Percentiles rank a stretch among this genome's conserved stretches.
Conservation (phyloP, 2,797 vertebrate species). For the Denticeps clupeoides region DNA sequence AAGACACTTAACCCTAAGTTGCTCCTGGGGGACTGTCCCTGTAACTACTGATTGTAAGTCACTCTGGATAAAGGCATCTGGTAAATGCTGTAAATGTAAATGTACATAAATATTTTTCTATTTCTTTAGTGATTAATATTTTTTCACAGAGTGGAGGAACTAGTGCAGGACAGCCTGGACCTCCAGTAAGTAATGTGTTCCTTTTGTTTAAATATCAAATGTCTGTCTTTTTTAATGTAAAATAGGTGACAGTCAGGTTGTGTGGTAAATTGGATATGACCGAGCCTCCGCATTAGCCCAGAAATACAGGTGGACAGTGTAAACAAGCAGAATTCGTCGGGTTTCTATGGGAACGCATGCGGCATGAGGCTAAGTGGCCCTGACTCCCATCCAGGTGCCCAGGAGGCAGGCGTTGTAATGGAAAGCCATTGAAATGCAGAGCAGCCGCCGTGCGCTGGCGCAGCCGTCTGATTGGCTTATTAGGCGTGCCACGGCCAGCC, state of each 20-base stretch:
- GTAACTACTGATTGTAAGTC: too few relatives aligned
- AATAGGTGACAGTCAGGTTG: background rate
- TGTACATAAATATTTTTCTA: background rate
- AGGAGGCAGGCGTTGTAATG: slow-evolving; percentile 1
- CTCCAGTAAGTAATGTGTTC: slow-evolving; percentile 80
- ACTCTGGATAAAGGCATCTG: too few relatives aligned
- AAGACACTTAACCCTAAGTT: too few relatives aligned
- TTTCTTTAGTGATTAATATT: background rate
- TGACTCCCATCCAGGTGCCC: slow-evolving; percentile 33
- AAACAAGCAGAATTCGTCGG: too few relatives aligned
- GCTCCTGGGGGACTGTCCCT: too few relatives aligned
- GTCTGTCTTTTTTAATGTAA: background rate
- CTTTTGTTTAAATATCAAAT: background rate
- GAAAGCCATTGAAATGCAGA: slow-evolving; percentile 45
- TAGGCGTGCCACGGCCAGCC: slow-evolving; percentile 33
- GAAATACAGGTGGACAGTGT: too few relatives aligned
- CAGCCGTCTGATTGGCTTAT: slow-evolving; percentile 52
- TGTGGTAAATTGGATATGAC: too few relatives aligned
- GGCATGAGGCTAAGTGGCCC: background rate
- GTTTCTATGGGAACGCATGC: background rate
- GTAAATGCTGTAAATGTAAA: background rate
- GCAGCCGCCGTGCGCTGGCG: slow-evolving; percentile 18
- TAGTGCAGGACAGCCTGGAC: slow-evolving; percentile 69
- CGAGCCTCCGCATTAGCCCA: too few relatives aligned
- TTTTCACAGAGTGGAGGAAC: slow-evolving; percentile 68